Conservation (phyloP, 2,113 vertebrate genomes). For the Gallinago paraguaiae region DNA sequence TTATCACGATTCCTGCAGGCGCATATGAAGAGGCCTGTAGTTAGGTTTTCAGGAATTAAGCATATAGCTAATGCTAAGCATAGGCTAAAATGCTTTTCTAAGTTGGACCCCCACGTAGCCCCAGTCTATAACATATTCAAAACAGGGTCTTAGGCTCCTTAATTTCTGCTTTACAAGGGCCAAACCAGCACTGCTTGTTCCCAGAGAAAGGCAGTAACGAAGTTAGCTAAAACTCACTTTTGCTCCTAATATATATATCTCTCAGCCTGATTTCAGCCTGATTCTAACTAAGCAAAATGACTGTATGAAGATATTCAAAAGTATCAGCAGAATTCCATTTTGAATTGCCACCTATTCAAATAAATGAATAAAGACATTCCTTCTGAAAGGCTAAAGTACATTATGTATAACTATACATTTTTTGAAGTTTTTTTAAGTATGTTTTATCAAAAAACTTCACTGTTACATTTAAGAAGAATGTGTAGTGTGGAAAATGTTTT, state of each 20-base stretch:
- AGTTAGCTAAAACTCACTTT: neutral
- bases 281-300: neutral
- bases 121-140: neutral
- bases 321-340: neutral
- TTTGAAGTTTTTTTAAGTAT: neutral
- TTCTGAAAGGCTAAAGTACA: neutral
- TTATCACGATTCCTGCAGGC: neutral
- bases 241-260: neutral
- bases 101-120: neutral
- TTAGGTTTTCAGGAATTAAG: neutral
- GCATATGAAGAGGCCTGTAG: neutral
- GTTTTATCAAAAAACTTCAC: neutral
- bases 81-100: neutral
- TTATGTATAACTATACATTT: neutral
- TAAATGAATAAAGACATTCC: neutral
- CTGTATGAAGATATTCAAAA: neutral
- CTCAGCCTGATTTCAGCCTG: neutral
- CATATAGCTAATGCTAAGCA: neutral
- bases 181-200: neutral
- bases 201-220: neutral
- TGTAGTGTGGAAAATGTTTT: neutral
- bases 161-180: neutral
- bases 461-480: neutral
- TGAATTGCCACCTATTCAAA: neutral
- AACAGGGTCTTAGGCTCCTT: neutral